These are phyloP conservation scores for Dasysyrphus tricinctus DNA, from an alignment of 2,888 invertebrate genomes.

Conservation along the genomic window DNA sequence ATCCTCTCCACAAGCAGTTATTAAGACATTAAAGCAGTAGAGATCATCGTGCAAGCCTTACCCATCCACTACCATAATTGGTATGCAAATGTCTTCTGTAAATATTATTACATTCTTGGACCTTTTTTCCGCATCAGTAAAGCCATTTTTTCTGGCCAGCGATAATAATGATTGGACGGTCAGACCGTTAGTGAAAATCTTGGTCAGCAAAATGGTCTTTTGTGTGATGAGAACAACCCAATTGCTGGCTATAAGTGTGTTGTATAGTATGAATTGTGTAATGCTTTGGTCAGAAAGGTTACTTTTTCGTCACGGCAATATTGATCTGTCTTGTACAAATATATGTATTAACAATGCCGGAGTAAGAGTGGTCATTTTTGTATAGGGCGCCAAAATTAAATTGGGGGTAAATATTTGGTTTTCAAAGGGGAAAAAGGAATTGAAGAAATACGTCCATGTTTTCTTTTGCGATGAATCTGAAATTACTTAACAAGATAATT, in stretches of 20 bases:
- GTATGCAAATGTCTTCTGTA: conserved; percentile 29
- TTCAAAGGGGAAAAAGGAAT: no score
- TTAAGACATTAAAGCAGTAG: conserved; percentile 13
- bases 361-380: not conserved
- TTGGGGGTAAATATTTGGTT: no score
- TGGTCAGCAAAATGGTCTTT: conserved; percentile 6
- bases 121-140: conserved; percentile 13
- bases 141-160: not conserved
- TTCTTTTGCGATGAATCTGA: no score
- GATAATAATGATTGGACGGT: conserved; percentile 19
- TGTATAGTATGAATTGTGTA: no score
- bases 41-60: conserved; percentile 2
- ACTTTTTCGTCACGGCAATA: not conserved
- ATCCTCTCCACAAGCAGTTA: not conserved
- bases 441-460: no score
- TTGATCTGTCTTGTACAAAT: no score
- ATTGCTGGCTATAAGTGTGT: not conserved
- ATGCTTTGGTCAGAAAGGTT: not conserved
- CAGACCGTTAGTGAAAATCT: not conserved
- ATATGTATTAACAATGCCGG: not conserved
- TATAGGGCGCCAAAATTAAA: not conserved
- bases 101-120: not conserved
- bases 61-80: not conserved
- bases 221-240: not conserved
- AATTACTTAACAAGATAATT: no score